Evolutionary conservation across 2,113 vertebrate species (phyloP).

Genomic region (Pelmatolapia mariae): DNA sequence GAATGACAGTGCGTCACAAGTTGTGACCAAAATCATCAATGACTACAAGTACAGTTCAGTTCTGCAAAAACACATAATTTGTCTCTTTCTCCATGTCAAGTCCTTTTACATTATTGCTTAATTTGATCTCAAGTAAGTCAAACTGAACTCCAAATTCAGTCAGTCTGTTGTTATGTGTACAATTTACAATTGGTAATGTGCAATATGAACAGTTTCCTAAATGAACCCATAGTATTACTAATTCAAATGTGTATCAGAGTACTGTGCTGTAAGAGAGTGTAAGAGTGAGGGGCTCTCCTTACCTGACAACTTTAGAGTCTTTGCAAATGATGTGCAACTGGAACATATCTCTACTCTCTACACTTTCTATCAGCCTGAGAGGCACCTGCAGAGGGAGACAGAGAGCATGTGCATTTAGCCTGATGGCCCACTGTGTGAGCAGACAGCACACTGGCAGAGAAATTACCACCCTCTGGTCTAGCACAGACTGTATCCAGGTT

Average conservation of each 20-base stretch:
- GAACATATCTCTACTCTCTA: conserved; percentile 98
- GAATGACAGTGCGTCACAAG: neutral
- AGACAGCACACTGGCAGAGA: conserved; percentile 1
- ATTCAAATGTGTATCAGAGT: neutral
- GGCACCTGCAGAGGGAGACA: conserved; percentile 82
- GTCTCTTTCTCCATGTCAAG: neutral
- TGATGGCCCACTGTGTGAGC: neutral
- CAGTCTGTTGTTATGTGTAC: neutral
- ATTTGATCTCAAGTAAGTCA: neutral
- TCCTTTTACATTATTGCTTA: neutral
- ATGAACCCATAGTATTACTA: neutral
- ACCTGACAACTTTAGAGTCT: conserved; percentile 99
- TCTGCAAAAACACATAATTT: neutral
- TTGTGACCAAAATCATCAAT: neutral
- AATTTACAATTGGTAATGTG: neutral
- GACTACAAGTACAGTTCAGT: neutral
- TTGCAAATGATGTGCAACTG: conserved; percentile 98
- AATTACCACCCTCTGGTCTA: conserved; percentile 19
- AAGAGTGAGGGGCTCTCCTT: neutral
- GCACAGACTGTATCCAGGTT: neutral
- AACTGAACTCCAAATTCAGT: neutral
- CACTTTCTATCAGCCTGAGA: conserved; percentile 93
- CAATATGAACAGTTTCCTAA: neutral
- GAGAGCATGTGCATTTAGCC: neutral
- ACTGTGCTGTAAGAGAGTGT: neutral